Percentiles rank a stretch among this genome's conserved stretches.
These are phyloP conservation scores for Diadumene lineata DNA, from an alignment of 92 coral and sea anemone genomes.

Conservation along the genomic window DNA sequence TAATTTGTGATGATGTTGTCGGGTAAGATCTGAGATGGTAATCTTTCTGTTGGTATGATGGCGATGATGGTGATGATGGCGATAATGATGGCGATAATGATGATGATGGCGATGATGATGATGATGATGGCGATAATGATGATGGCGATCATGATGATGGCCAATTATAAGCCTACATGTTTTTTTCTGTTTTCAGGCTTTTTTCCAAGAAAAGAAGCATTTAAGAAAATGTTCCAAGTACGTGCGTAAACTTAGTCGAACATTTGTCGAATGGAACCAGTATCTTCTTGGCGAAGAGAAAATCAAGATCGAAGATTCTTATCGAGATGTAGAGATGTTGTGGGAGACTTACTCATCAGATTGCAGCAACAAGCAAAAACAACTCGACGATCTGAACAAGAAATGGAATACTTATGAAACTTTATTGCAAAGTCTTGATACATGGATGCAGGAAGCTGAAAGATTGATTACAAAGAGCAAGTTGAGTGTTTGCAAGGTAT, in stretches of 20 bases:
- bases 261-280: slow-evolving; percentile 59
- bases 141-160: neutral
- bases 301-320: slow-evolving; percentile 50
- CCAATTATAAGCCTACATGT: neutral
- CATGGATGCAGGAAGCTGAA: slow-evolving; percentile 90
- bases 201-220: slow-evolving; percentile 80
- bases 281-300: slow-evolving; percentile 43
- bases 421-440: slow-evolving; percentile 44
- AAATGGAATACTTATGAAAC: slow-evolving; percentile 78
- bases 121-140: neutral
- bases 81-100: neutral
- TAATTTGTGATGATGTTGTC: neutral
- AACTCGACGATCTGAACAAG: slow-evolving; percentile 70
- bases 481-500: slow-evolving; percentile 83
- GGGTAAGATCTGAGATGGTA: neutral
- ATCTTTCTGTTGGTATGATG: neutral
- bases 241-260: slow-evolving; percentile 58
- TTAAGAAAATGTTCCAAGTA: slow-evolving; percentile 73
- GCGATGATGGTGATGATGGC: neutral
- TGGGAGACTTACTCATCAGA: slow-evolving; percentile 55
- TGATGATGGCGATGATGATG: neutral
- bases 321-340: slow-evolving; percentile 55
- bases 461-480: slow-evolving; percentile 76
- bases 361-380: slow-evolving; percentile 54
- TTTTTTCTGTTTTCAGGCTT: slow-evolving; percentile 44